Percentiles rank a stretch among this genome's conserved stretches.
phyloP scores from a whole-genome alignment of 2,888 invertebrate species.

The Notocelia uddmanniana region DNA sequence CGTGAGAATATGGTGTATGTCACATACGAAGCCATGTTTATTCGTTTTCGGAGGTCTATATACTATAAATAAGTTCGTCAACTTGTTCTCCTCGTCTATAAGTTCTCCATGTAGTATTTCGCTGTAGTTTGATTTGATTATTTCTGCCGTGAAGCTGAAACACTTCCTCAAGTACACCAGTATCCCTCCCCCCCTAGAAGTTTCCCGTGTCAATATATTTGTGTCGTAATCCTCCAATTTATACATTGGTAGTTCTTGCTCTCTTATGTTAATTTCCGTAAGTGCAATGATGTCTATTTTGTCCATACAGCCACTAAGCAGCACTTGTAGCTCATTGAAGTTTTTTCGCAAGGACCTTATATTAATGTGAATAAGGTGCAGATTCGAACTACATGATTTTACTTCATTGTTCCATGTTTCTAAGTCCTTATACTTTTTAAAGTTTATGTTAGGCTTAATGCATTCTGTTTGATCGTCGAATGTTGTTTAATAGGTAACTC shows the following conservation, averaged over 20 bases:
- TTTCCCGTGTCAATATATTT: constrained; percentile 4
- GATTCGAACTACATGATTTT: not conserved
- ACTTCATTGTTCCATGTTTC: constrained; percentile 3
- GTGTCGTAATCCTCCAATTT: not conserved
- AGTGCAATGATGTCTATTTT: constrained; percentile 11
- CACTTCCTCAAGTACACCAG: not conserved
- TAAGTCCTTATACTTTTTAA: not conserved
- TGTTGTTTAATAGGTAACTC: not conserved
- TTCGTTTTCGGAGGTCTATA: constrained; percentile 9
- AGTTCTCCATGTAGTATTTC: constrained; percentile 1
- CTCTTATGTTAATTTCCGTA: constrained; percentile 7
- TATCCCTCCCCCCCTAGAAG: constrained; percentile 3
- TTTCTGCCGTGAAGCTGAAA: not conserved
- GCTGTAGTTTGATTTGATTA: not conserved
- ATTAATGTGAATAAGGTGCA: constrained; percentile 5
- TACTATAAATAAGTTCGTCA: not conserved
- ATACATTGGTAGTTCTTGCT: constrained; percentile 5
- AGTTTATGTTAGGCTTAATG: constrained; percentile 6
- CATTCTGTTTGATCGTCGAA: not conserved
- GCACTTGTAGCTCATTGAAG: not conserved
- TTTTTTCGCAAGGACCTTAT: constrained; percentile 11
- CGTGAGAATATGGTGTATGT: not conserved
- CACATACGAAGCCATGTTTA: not conserved
- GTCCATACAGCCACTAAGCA: constrained; percentile 1
- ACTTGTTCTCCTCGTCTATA: not conserved